Evolutionary conservation across 2,797 vertebrate genomes (phyloP).

Genomic region (Otolemur crassicaudatus): DNA sequence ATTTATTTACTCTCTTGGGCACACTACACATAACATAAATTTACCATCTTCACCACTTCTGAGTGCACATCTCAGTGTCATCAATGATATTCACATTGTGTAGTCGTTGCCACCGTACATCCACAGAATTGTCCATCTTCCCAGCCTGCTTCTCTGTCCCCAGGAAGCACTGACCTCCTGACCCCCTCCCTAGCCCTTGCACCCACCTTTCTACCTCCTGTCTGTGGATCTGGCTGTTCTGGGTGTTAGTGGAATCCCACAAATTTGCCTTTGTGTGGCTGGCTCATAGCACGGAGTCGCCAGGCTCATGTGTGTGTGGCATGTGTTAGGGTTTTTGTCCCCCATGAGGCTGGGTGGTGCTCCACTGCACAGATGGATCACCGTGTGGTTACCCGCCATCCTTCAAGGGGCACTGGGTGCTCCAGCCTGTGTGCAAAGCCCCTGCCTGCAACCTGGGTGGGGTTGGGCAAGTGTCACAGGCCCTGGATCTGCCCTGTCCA

Average conservation of each 20-base stretch:
- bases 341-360: rapidly evolving
- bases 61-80: too few relatives aligned
- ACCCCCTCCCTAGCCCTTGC: neutral
- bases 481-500: neutral
- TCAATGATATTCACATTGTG: too few relatives aligned
- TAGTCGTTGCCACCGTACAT: neutral
- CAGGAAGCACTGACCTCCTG: neutral
- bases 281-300: neutral
- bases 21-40: too few relatives aligned
- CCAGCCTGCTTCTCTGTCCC: neutral
- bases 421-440: neutral
- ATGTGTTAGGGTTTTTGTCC: neutral
- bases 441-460: neutral
- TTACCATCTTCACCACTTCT: rapidly evolving
- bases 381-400: neutral
- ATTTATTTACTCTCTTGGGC: neutral
- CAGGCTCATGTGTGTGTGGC: neutral
- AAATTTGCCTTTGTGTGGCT: neutral
- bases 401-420: too few relatives aligned
- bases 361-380: too few relatives aligned
- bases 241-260: too few relatives aligned
- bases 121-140: neutral
- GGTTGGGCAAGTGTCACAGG: too few relatives aligned
- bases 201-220: too few relatives aligned
- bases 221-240: neutral